A percentile compares a stretch with the other conserved stretches of the same genome.
Conservation (phyloP, 2,888 invertebrate species). For the Pyrgus malvae region DNA sequence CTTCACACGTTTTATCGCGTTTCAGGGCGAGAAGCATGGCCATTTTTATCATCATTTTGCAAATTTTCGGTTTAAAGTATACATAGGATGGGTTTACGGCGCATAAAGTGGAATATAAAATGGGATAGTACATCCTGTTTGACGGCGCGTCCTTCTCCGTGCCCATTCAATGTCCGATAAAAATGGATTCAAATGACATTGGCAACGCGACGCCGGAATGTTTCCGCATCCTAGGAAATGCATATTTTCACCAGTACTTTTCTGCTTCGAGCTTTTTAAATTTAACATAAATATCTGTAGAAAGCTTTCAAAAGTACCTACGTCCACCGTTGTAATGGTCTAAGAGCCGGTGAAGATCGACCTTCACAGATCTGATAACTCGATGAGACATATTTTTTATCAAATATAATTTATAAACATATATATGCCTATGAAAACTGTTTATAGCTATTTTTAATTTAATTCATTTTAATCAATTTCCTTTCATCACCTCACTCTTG, state of each 20-base stretch:
- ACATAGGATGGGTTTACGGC: slow-evolving; percentile 52
- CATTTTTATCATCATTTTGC: slow-evolving; percentile 40
- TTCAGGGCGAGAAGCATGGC: slow-evolving; percentile 44
- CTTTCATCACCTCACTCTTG: no score
- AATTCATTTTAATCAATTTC: no score
- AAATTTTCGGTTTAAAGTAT: slow-evolving; percentile 60
- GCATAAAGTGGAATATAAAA: slow-evolving; percentile 50
- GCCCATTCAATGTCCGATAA: slow-evolving; percentile 33
- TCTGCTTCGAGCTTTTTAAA: neutral
- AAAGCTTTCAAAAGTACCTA: neutral
- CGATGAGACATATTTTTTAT: no score
- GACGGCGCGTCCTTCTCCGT: slow-evolving; percentile 29
- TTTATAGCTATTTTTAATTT: no score
- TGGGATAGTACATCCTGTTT: slow-evolving; percentile 46
- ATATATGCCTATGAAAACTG: no score
- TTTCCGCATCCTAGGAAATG: slow-evolving; percentile 18
- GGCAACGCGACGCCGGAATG: slow-evolving; percentile 20
- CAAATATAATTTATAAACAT: no score
- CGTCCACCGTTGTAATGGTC: no score
- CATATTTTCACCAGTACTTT: neutral
- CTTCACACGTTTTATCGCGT: slow-evolving; percentile 75
- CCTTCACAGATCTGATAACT: no score
- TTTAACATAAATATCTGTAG: neutral
- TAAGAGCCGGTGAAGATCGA: no score
- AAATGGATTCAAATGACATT: slow-evolving; percentile 34